Base-by-base conservation (phyloP, 2,888 invertebrate species). In the Ferrisia virgata region DNA sequence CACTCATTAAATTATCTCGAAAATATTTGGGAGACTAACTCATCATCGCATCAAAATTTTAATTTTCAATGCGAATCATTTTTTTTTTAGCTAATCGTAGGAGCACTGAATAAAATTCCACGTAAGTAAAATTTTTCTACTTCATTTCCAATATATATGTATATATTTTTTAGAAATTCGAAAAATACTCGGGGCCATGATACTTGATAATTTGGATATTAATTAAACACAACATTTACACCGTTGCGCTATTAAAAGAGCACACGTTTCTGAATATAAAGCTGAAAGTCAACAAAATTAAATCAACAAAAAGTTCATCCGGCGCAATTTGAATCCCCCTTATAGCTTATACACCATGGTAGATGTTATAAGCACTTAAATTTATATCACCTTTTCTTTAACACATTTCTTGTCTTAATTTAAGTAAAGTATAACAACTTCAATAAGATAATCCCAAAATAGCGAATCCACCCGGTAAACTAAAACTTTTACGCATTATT, bases 351-450 rank as follows among this genome's bases (percentile, higher is more conserved):
- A 18, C 8, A 47, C 43, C n/a, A 64, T 28, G 28, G 58, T 25
- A 22, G n/a, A n/a, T 64, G 58, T 25, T 64, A 64, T 64, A 25
- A 64, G 58, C 28, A 64, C 33, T 36, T 72, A 72, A 72, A 72
- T 72, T 72, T 36, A 72, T 36, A 18, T 72, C 72, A 31, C 72
- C n/a, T 72, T 72, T 72, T 72, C 72, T 72, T 33, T 31, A 72
- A 72, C 33, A 72, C 72, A 72, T 72, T 72, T 72, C 33, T 31
- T 33, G 33, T 72, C 72, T 72, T 72, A 72, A 72, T 72, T 72
- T 72, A 72, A n/a, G 33, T n/a, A 72, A 72, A 72, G 33, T 72
- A 33, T 36, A 72, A 72, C 33, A 72, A 33, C 36, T 72, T 33
- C 72, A 33, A 72, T 72, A 33, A 72, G 72, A 72, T 72, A 72